Evolutionary conservation across 2,797 vertebrate genomes (phyloP).

Genomic region (Macropus fuliginosus): DNA sequence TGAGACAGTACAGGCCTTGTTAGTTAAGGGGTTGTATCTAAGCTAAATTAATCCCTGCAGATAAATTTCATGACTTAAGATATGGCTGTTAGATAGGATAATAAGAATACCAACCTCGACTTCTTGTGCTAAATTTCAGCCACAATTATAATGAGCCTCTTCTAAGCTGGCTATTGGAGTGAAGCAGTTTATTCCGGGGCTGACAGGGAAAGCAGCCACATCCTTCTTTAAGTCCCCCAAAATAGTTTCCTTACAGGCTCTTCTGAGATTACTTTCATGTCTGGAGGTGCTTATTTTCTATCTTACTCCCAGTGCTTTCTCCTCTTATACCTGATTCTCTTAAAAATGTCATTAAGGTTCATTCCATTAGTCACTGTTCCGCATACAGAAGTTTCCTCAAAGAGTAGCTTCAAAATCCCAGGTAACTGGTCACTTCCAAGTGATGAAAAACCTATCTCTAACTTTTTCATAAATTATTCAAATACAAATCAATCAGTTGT

Average conservation of each 20-base stretch:
- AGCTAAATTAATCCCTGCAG: not conserved
- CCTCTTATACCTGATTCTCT: not conserved
- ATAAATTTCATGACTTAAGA: too few species aligned
- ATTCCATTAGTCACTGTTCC: not conserved
- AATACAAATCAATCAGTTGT: not conserved
- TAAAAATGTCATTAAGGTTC: not conserved
- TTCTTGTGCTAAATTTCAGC: not conserved
- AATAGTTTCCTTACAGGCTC: not conserved
- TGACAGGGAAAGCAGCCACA: not conserved
- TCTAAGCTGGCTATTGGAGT: not conserved
- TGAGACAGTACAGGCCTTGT: not conserved
- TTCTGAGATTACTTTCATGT: not conserved
- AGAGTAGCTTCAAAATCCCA: not conserved
- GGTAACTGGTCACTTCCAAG: not conserved
- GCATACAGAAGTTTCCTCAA: not conserved
- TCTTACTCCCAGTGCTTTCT: not conserved
- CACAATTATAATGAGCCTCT: accelerated
- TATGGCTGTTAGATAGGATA: not conserved
- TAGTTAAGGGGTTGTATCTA: not conserved
- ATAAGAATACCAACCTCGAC: not conserved
- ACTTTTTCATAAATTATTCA: not conserved
- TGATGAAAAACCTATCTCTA: accelerated
- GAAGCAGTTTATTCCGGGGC: not conserved
- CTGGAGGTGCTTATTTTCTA: not conserved
- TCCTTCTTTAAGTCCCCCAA: not conserved